A percentile compares a stretch with the other conserved stretches of the same genome.
Evolutionary conservation across 2,113 vertebrate species (phyloP).

Genomic region (Prinia subflava): DNA sequence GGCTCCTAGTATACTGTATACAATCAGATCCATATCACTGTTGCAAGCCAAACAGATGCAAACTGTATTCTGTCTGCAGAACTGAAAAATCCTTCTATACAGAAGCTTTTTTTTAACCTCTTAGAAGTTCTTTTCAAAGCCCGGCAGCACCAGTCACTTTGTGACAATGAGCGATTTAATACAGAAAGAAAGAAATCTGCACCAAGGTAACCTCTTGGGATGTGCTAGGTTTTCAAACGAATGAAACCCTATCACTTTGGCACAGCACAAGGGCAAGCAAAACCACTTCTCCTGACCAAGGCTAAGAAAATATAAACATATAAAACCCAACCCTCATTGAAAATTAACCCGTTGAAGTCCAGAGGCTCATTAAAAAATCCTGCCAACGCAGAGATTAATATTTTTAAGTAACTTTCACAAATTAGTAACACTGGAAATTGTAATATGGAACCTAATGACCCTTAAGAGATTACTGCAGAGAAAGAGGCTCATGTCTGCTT

Average conservation of each 20-base stretch:
- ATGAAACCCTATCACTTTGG: conserved; percentile 82
- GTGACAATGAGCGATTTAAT: conserved; percentile 80
- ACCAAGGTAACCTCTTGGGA: conserved; percentile 87
- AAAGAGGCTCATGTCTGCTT: not conserved
- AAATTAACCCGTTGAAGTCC: conserved; percentile 77
- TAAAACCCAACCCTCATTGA: conserved; percentile 72
- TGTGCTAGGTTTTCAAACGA: conserved; percentile 84
- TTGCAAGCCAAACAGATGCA: conserved; percentile 86
- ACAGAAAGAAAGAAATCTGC: conserved; percentile 83
- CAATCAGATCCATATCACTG: conserved; percentile 77
- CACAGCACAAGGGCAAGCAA: conserved; percentile 76
- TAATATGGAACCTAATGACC: conserved; percentile 16
- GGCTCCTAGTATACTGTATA: conserved; percentile 65
- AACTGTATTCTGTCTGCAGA: conserved; percentile 77
- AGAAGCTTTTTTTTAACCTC: conserved; percentile 77
- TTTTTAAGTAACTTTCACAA: conserved; percentile 52
- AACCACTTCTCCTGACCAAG: conserved; percentile 80
- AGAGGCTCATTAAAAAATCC: conserved; percentile 55
- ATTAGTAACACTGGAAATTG: conserved; percentile 46
- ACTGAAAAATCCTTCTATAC: conserved; percentile 78
- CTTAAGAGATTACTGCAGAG: conserved; percentile 13
- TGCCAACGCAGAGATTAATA: conserved; percentile 23
- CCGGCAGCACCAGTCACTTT: conserved; percentile 75
- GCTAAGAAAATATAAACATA: conserved; percentile 84
- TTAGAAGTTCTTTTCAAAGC: conserved; percentile 81